Evolutionary conservation across 2,888 invertebrate genomes (phyloP).

Genomic region (Desoria tigrina): DNA sequence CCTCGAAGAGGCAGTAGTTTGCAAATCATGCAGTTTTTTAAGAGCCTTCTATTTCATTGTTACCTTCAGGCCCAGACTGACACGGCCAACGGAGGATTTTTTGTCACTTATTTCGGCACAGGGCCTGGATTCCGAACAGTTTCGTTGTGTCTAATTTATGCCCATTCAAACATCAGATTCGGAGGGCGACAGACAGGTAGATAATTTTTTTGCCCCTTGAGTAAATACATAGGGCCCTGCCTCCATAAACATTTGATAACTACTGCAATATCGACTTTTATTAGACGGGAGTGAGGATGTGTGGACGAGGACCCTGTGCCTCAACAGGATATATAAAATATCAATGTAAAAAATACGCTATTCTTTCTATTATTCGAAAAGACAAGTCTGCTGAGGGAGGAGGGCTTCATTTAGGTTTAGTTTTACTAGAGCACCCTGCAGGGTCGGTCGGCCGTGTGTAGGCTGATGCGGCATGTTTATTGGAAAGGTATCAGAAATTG

Average conservation of each 20-base stretch:
- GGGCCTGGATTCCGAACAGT: no score
- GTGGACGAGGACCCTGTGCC: not conserved
- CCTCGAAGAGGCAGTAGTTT: no score
- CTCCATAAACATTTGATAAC: slow-evolving; percentile 4
- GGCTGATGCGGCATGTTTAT: slow-evolving; percentile 7
- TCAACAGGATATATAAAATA: not conserved
- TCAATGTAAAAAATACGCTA: not conserved
- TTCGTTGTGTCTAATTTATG: no score
- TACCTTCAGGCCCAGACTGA: no score
- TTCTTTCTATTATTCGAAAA: no score
- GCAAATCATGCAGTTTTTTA: no score
- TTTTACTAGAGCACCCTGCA: slow-evolving; percentile 13
- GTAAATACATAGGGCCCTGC: not conserved
- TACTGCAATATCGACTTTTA: slow-evolving; percentile 5
- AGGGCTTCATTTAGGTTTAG: slow-evolving; percentile 8
- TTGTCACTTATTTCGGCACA: no score
- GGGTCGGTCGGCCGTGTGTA: slow-evolving; percentile 14
- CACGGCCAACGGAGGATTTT: no score
- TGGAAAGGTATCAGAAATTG: slow-evolving; percentile 5
- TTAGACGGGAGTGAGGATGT: no score
- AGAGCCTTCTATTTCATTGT: no score
- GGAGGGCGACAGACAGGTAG: slow-evolving; percentile 8
- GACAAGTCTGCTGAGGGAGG: slow-evolving; percentile 10
- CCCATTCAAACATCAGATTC: no score
- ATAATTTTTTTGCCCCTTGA: not conserved